Evolutionary conservation across 2,113 vertebrate species (phyloP), one percentile per base, ranked within the genome.

Genomic region (Burhinus bistriatus): DNA sequence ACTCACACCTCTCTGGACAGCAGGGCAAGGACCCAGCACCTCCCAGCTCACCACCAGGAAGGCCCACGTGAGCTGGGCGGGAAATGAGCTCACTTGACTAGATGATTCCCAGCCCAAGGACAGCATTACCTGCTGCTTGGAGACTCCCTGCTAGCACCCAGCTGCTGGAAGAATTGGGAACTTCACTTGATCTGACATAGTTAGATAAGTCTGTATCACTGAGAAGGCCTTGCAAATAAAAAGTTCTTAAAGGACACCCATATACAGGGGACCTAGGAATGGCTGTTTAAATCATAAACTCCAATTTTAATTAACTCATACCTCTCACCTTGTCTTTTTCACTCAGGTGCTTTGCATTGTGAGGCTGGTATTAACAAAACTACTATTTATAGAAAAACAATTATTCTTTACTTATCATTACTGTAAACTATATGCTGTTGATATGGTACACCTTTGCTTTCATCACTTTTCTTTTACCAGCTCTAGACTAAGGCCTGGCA

Each of bases 1-100:
- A 61, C 83, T 73, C 90, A 66, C 2, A 97, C 87, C 22, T 95
- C 85, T 25, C 80, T 97, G 49, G 94, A 93, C 44, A 93, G 92
- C 55, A 96, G 96, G 96, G 87, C 98, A 65, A 97, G 83, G n/a
- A 97, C 96, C 91, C 98, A 97, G 52, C 72, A 66, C 47, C 87
- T 97, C 54, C 54, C 97, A 97, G 80, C 71, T 95, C 79, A 55
- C 85, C n/a, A 49, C 94, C 38, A 94, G 83, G 77, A 95, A 95
- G 72, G 89, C 49, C 29, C 96, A 89, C 4, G 80, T 90, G 94
- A 98, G 34, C 61, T 81, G 78, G 62, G 86, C 94, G 97, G 97
- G 96, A 98, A 98, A 87, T 97, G 95, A 96, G 83, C 94, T 85
- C 97, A 92, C 11, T 42, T 59, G 26, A 12, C 26, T 6, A 57